Percentiles rank a stretch among this genome's conserved stretches.
phyloP scores from a whole-genome alignment of 2,888 invertebrate genomes.

The Sylvicola fuscatus region DNA sequence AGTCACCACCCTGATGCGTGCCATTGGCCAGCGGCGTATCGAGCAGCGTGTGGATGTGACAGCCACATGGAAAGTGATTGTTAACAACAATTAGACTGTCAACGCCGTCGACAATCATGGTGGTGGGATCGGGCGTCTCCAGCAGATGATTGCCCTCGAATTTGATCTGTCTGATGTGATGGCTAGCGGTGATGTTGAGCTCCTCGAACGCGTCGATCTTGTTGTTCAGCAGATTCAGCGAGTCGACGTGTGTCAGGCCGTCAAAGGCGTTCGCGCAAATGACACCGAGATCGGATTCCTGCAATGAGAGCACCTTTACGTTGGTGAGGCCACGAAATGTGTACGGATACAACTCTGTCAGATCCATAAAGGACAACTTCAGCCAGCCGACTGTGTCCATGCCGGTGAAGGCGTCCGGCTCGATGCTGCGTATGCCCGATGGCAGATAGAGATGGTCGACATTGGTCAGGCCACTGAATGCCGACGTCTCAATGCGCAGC shows the following conservation, averaged over 20 bases:
- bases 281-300: slow-evolving; percentile 63
- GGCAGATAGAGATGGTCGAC: slow-evolving; percentile 69
- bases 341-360: slow-evolving; percentile 43
- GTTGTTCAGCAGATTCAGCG: slow-evolving; percentile 59
- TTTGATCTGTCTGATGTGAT: slow-evolving; percentile 46
- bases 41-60: slow-evolving; percentile 56
- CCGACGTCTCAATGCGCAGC: slow-evolving; percentile 56
- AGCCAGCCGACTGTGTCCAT: slow-evolving; percentile 63
- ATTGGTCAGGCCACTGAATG: slow-evolving; percentile 66
- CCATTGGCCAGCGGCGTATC: slow-evolving; percentile 54
- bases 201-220: slow-evolving; percentile 68
- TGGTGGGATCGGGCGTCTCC: slow-evolving; percentile 46
- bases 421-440: slow-evolving; percentile 52
- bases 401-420: slow-evolving; percentile 62
- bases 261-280: slow-evolving; percentile 55
- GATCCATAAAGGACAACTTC: slow-evolving; percentile 67
- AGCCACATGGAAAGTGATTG: slow-evolving; percentile 77
- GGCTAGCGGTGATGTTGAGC: slow-evolving; percentile 46
- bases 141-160: slow-evolving; percentile 69
- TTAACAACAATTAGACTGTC: slow-evolving; percentile 47
- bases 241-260: slow-evolving; percentile 48
- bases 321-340: slow-evolving; percentile 61
- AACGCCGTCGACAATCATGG: slow-evolving; percentile 49
- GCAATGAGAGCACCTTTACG: slow-evolving; percentile 52
- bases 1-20: slow-evolving; percentile 35